Conservation (phyloP, 1,140 invertebrate genomes). For the Diprion similis region DNA sequence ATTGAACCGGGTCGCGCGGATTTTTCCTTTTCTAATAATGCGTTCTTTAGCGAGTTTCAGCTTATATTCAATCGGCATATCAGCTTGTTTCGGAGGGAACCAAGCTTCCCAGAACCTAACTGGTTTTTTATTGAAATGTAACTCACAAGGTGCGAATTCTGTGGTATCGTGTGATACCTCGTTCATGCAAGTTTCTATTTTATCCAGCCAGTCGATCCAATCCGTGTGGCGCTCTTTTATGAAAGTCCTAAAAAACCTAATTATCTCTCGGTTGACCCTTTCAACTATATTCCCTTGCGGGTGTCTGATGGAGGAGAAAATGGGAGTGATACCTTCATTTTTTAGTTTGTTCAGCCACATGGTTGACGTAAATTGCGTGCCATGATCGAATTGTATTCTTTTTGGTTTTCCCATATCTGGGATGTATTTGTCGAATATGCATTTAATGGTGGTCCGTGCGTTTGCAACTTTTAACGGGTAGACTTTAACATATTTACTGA, state of each 20-base stretch:
- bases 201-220: constrained; percentile 18
- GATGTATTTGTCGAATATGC: not conserved
- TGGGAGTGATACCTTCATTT: not conserved
- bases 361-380: not conserved
- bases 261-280: constrained; percentile 26
- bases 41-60: not conserved
- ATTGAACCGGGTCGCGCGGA: constrained; percentile 3
- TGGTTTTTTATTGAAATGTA: constrained; percentile 21
- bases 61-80: not conserved
- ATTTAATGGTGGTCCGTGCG: not conserved
- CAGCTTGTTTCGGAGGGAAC: too few relatives aligned
- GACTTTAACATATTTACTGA: constrained; percentile 39
- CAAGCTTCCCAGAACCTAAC: constrained; percentile 18
- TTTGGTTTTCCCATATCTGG: not conserved
- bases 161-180: constrained; percentile 24
- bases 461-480: not conserved
- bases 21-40: not conserved
- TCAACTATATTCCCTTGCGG: constrained; percentile 27
- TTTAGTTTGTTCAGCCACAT: not conserved
- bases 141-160: constrained; percentile 18
- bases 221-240: constrained; percentile 13
- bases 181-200: constrained; percentile 28
- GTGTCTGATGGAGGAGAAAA: constrained; percentile 24
- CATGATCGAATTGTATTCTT: not conserved
- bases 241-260: constrained; percentile 26